Evolutionary conservation across 2,113 vertebrate species (phyloP).

Genomic region (Odocoileus hemionus): DNA sequence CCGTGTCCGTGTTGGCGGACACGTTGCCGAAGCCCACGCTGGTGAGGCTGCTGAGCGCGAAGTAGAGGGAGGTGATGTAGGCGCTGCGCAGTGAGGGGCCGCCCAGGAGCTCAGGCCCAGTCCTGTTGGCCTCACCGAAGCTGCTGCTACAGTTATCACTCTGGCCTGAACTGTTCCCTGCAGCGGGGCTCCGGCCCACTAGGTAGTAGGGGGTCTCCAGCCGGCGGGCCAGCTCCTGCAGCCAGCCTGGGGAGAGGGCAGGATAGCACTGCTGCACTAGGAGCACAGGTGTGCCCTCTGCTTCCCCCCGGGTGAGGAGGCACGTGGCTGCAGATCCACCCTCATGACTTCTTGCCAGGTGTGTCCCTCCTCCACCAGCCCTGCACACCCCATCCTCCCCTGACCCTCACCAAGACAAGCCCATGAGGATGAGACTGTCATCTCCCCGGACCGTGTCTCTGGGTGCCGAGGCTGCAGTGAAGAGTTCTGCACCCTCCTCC

Average conservation of each 20-base stretch:
- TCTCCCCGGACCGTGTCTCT: background rate
- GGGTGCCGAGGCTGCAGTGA: background rate
- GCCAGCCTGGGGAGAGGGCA: slow-evolving; percentile 68
- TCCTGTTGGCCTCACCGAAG: slow-evolving; percentile 61
- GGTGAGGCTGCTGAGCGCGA: slow-evolving; percentile 81
- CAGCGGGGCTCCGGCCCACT: slow-evolving; percentile 51
- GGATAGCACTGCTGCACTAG: background rate
- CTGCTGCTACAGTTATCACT: slow-evolving; percentile 65
- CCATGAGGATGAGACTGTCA: background rate
- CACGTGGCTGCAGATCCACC: background rate
- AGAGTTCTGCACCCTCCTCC: background rate
- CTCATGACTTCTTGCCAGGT: background rate
- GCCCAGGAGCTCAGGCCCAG: slow-evolving; percentile 70
- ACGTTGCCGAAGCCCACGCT: slow-evolving; percentile 82
- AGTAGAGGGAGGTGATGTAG: slow-evolving; percentile 81
- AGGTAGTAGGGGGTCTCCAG: slow-evolving; percentile 79
- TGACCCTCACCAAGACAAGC: background rate
- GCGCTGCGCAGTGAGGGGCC: slow-evolving; percentile 77
- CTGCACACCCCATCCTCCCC: background rate
- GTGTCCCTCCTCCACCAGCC: background rate
- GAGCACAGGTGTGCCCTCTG: background rate
- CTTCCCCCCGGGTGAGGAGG: background rate
- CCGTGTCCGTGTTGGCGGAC: slow-evolving; percentile 79
- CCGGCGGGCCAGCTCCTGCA: slow-evolving; percentile 79
- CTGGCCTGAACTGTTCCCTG: slow-evolving; percentile 58